Conservation (phyloP, 2,888 invertebrate species). For the Aelia acuminata region DNA sequence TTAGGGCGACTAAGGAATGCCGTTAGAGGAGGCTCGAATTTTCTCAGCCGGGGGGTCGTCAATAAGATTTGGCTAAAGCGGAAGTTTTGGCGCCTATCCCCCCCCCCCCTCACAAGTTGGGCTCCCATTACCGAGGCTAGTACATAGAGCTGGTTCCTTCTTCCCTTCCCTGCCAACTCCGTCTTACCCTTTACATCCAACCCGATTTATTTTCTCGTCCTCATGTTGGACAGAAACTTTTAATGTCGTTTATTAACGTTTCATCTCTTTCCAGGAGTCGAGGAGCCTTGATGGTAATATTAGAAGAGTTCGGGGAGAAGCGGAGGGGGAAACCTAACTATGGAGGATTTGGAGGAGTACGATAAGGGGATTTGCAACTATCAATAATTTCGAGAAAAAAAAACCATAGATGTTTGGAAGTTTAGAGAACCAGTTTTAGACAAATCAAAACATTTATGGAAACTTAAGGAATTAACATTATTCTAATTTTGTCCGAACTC, state of each 20-base stretch:
- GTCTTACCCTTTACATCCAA: constrained; percentile 5
- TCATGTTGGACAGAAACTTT: constrained; percentile 9
- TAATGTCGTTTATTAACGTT: constrained; percentile 13
- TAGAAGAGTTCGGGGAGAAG: not conserved
- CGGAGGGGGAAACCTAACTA: not conserved
- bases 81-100: constrained; percentile 18
- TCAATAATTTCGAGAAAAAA: no score
- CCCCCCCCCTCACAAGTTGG: not conserved
- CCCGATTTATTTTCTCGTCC: not conserved
- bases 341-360: not conserved
- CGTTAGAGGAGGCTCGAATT: not conserved
- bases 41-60: constrained; percentile 16
- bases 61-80: constrained; percentile 23
- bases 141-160: not conserved
- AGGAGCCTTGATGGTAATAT: not conserved
- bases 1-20: not conserved
- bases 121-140: constrained; percentile 1
- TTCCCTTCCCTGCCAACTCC: not conserved
- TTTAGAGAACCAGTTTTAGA: no score
- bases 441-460: no score
- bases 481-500: no score
- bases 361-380: no score
- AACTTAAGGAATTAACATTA: no score
- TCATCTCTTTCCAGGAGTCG: not conserved
- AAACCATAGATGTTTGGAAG: no score